Evolutionary conservation across 2,888 invertebrate genomes (phyloP).

Genomic region (Elegia similella): DNA sequence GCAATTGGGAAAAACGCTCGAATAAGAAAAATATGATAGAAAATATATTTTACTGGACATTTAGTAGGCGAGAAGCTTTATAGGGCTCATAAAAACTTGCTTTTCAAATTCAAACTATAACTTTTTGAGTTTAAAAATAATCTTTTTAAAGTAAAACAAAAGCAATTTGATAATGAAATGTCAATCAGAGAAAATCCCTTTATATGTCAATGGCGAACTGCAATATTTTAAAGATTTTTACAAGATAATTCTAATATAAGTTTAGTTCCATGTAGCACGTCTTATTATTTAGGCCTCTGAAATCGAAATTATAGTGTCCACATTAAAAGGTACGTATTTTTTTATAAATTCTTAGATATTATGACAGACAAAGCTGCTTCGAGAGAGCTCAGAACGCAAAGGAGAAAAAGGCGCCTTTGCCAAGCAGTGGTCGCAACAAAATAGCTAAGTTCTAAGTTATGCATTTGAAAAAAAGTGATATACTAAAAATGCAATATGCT

Average conservation of each 20-base stretch:
- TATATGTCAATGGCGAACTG: conserved; percentile 45
- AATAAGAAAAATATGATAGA: too few relatives aligned
- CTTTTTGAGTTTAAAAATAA: background rate
- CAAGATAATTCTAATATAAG: conserved; percentile 38
- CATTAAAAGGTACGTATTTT: background rate
- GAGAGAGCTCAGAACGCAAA: too few relatives aligned
- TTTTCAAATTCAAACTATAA: background rate
- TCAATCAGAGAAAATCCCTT: conserved; percentile 28
- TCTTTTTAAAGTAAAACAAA: conserved; percentile 14
- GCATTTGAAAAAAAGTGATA: too few relatives aligned
- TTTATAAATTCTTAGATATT: background rate
- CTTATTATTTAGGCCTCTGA: conserved; percentile 35
- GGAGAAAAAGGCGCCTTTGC: too few relatives aligned
- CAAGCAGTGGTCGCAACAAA: too few relatives aligned
- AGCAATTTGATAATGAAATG: conserved; percentile 29
- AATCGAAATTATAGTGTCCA: conserved; percentile 61
- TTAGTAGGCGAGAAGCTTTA: too few relatives aligned
- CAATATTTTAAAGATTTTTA: conserved; percentile 41
- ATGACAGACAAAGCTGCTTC: too few relatives aligned
- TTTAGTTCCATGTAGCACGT: conserved; percentile 52
- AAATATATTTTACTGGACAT: too few relatives aligned
- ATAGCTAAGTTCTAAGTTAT: too few relatives aligned
- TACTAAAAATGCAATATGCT: too few relatives aligned
- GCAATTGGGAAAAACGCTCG: too few relatives aligned
- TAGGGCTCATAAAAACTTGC: too few relatives aligned